These are phyloP conservation scores for Platyura marginata DNA, from an alignment of 1,140 invertebrate species.

Conservation along the genomic window DNA sequence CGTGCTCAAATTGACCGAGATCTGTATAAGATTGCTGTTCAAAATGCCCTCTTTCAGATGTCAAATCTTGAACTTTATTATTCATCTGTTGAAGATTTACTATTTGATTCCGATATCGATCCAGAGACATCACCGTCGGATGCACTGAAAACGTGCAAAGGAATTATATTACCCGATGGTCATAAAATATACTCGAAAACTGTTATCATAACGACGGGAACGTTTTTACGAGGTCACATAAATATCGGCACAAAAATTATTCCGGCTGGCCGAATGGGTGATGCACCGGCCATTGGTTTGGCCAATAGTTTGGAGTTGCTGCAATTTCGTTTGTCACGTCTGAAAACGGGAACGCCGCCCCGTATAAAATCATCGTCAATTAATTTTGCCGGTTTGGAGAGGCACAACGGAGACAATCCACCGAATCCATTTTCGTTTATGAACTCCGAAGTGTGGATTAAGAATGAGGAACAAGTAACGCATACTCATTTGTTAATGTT, in stretches of 20 bases:
- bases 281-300: slow-evolving; percentile 63
- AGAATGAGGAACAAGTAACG: slow-evolving; percentile 25
- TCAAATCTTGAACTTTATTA: slow-evolving; percentile 53
- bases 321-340: slow-evolving; percentile 60
- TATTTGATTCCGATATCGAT: slow-evolving; percentile 30
- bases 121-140: slow-evolving; percentile 9
- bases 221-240: slow-evolving; percentile 80
- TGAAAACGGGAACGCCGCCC: slow-evolving; percentile 88
- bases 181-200: slow-evolving; percentile 37
- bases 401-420: slow-evolving; percentile 41
- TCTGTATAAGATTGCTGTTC: slow-evolving; percentile 69
- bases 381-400: slow-evolving; percentile 41
- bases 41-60: slow-evolving; percentile 49
- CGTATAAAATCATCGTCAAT: slow-evolving; percentile 54
- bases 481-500: slow-evolving; percentile 4
- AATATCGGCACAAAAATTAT: slow-evolving; percentile 62
- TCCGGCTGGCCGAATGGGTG: slow-evolving; percentile 75
- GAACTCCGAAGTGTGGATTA: slow-evolving; percentile 65
- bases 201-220: slow-evolving; percentile 82
- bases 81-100: slow-evolving; percentile 67
- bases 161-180: slow-evolving; percentile 32
- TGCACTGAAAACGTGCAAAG: slow-evolving; percentile 8
- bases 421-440: slow-evolving; percentile 78
- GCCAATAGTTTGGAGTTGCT: slow-evolving; percentile 55
- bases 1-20: slow-evolving; percentile 79